Conservation (phyloP, 1,140 invertebrate species). For the Amyelois transitella region DNA sequence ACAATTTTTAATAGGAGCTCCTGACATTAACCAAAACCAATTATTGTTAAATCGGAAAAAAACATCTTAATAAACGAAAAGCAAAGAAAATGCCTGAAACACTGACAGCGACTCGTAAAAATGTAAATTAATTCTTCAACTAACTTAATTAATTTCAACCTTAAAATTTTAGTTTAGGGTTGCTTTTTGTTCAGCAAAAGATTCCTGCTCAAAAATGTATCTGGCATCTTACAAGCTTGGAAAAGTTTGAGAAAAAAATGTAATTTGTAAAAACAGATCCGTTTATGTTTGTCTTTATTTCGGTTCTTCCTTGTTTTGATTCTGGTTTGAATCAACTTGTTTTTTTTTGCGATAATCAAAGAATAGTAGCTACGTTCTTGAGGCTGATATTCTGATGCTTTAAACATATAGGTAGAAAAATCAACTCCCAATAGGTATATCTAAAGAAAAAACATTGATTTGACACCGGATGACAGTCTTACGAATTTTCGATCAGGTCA, state of each 20-base stretch:
- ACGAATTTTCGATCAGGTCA: too few relatives aligned
- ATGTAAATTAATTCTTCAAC: conserved; percentile 12
- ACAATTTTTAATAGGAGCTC: background rate
- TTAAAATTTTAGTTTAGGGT: background rate
- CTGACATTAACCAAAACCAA: background rate
- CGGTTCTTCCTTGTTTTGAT: background rate
- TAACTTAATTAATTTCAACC: conserved; percentile 2
- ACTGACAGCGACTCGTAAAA: background rate
- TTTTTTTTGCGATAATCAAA: background rate
- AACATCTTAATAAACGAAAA: background rate
- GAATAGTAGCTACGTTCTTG: background rate
- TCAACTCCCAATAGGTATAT: too few relatives aligned
- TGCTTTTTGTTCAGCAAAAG: background rate
- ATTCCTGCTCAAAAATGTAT: conserved; percentile 8
- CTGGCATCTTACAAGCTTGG: background rate
- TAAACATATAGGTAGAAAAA: too few relatives aligned
- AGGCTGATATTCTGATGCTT: too few relatives aligned
- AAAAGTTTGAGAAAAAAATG: conserved; percentile 15
- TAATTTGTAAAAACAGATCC: conserved; percentile 15
- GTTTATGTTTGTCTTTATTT: conserved; percentile 2
- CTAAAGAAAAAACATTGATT: too few relatives aligned
- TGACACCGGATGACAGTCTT: too few relatives aligned
- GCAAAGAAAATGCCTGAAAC: background rate
- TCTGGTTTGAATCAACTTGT: background rate
- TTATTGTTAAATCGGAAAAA: background rate